Base-by-base conservation (phyloP, 2,888 invertebrate species). In the Sialis lutaria region DNA sequence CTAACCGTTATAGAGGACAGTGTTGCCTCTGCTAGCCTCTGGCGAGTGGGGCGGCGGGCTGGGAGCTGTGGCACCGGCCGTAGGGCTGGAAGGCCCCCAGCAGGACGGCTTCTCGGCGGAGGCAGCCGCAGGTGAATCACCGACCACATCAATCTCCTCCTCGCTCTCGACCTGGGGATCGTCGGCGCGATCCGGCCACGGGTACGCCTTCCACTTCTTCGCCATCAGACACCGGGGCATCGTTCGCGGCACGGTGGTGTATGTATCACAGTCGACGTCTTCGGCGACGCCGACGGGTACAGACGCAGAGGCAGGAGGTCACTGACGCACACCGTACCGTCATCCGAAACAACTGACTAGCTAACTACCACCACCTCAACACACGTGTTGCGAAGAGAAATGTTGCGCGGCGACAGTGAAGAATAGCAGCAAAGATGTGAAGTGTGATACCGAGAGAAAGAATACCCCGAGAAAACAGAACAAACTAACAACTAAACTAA, bases 151-250 rank as follows among this genome's bases (percentile, higher is more conserved):
- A 70, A 86, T 85, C 72, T 87, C 86, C 69, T 87, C 87, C 56
- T 79, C 79, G 55, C 75, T 77, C 63, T 71, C 73, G 67, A 65
- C 74, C 65, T 54, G 54, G 48, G 60, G 58, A 48, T 63, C 62
- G 53, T 65, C 68, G 54, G 70, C 70, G 55, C 79, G 73, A 59
- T 79, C 80, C 56, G 77, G 76, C 80, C 82, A 82, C 55, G 81
- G 79, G 64, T 81, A 81, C 67, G 79, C 84, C 79, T 89, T 90
- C 87, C 89, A 89, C 76, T 90, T 90, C 73, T 90, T 90, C 62
- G 90, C 89, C 88, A 90, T 90, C 69, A 90, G 80, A 75, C 89
- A 90, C 68, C 90, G 86, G 72, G 90, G 90, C 90, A 90, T 90
- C 67, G 72, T 76, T 70, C 69, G 67, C 40, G 40, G 10, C 40